Evolutionary conservation across 2,797 vertebrate genomes (phyloP).

Genomic region (Chromobotia macracanthus): DNA sequence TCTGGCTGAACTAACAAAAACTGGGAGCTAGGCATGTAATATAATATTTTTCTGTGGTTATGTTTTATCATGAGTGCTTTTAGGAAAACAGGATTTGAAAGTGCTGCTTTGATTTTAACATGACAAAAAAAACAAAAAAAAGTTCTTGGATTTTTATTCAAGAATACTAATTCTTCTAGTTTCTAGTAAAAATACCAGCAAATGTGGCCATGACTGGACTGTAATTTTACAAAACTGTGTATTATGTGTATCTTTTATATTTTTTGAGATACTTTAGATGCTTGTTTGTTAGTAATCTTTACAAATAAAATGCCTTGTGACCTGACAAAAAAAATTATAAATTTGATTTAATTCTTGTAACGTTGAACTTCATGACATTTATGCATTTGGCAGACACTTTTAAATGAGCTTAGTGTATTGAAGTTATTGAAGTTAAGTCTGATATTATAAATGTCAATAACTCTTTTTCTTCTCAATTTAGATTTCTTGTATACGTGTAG

Average conservation of each 20-base stretch:
- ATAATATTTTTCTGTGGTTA: not conserved
- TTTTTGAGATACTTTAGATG: not conserved
- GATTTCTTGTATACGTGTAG: too few relatives aligned
- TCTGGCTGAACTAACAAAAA: not conserved
- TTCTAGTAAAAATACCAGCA: slow-evolving; percentile 45
- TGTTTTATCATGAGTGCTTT: not conserved
- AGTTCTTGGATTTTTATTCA: not conserved
- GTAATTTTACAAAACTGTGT: slow-evolving; percentile 13
- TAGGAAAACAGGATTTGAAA: not conserved
- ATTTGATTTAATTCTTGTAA: too few relatives aligned
- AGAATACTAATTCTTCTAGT: slow-evolving; percentile 26
- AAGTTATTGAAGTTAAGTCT: not conserved
- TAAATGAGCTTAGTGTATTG: not conserved
- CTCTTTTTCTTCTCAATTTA: too few relatives aligned
- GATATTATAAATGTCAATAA: too few relatives aligned
- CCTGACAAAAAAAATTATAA: too few relatives aligned
- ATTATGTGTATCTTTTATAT: slow-evolving; percentile 6
- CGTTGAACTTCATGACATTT: not conserved
- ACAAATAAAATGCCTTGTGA: not conserved
- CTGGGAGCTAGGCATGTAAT: not conserved
- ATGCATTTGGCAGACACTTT: not conserved
- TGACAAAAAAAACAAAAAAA: not conserved
- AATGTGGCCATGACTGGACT: slow-evolving; percentile 18
- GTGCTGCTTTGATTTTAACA: not conserved
- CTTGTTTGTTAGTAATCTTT: not conserved